phyloP scores from a whole-genome alignment of 2,888 invertebrate species.

The Cistogaster globosa region DNA sequence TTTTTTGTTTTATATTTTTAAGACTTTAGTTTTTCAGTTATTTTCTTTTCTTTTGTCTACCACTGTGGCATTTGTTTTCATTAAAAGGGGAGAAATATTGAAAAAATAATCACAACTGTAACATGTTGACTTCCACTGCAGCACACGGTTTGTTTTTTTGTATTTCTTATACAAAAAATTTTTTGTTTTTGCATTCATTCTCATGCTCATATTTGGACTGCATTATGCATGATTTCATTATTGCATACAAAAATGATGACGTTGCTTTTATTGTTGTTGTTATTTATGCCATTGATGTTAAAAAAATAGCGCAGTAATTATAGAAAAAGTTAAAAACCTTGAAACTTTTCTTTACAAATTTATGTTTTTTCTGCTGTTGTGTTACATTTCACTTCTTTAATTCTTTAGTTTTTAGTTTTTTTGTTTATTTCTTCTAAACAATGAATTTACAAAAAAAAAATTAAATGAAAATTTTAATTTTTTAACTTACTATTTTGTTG shows the following conservation, averaged over 20 bases:
- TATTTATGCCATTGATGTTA: conserved; percentile 23
- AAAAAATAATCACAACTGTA: background rate
- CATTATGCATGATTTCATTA: conserved; percentile 68
- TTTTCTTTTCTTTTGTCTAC: background rate
- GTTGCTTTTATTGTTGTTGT: conserved; percentile 28
- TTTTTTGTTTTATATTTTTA: background rate
- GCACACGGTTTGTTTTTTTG: conserved; percentile 9
- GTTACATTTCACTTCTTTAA: background rate
- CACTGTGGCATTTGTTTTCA: conserved; percentile 1
- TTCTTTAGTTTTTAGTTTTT: background rate
- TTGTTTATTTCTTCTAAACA: conserved; percentile 61
- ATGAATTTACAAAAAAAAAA: conserved; percentile 54
- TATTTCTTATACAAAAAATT: conserved; percentile 1
- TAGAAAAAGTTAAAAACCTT: conserved; percentile 59
- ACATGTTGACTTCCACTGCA: conserved; percentile 52
- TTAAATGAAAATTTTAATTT: conserved; percentile 49
- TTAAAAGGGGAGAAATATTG: conserved; percentile 1
- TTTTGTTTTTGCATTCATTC: conserved; percentile 4
- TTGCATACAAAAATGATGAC: conserved; percentile 58
- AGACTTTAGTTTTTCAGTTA: background rate
- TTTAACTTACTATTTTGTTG: conserved; percentile 41
- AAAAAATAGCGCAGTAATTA: conserved; percentile 64
- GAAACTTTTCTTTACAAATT: conserved; percentile 56
- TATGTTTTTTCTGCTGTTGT: conserved; percentile 32
- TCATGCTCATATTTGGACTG: conserved; percentile 46